phyloP scores from a whole-genome alignment of 2,888 invertebrate genomes.

The Toxonevra muliebris region DNA sequence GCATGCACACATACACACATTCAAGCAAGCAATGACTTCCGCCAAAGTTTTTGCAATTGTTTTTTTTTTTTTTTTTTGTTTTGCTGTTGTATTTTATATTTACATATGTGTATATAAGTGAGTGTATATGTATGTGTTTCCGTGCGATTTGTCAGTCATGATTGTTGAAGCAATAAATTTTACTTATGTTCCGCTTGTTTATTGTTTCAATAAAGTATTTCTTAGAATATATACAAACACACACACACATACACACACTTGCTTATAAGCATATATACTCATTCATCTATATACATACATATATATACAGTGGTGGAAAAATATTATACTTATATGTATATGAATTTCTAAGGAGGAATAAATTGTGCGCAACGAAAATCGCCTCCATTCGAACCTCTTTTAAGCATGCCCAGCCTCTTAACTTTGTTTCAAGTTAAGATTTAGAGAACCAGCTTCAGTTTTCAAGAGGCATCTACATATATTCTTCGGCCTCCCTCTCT shows the following conservation, averaged over 20 bases:
- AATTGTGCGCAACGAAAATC: no score
- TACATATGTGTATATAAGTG: background rate
- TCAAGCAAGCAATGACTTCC: background rate
- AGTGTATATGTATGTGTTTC: constrained; percentile 11
- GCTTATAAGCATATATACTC: constrained; percentile 9
- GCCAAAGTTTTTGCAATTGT: constrained; percentile 15
- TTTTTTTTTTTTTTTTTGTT: constrained; percentile 13
- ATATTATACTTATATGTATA: no score
- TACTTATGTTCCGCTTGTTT: constrained; percentile 30
- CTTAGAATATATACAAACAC: background rate
- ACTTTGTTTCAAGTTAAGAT: no score
- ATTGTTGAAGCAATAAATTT: constrained; percentile 38
- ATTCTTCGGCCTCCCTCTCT: no score
- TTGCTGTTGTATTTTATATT: background rate
- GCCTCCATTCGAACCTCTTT: no score
- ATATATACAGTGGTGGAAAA: no score
- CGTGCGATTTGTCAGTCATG: constrained; percentile 33
- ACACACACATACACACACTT: constrained; percentile 13
- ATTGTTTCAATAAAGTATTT: constrained; percentile 5
- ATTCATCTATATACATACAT: constrained; percentile 3
- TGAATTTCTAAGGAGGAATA: no score
- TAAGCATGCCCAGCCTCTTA: no score
- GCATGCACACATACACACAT: background rate
- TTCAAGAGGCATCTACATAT: no score
- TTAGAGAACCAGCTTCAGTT: no score